Conservation (phyloP, 2,797 vertebrate genomes). For the Coilia nasus region DNA sequence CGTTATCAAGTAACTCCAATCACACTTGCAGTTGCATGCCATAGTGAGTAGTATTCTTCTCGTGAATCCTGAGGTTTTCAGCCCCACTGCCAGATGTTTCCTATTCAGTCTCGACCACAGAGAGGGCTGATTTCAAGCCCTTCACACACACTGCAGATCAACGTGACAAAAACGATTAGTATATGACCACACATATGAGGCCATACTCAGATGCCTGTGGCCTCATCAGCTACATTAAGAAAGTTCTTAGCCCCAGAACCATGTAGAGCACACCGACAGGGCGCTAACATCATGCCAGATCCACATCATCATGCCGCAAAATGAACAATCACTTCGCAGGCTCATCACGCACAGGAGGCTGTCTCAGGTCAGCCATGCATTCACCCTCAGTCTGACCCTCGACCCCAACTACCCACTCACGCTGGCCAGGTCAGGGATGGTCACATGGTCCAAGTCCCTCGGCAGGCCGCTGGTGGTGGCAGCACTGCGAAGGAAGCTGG, state of each 20-base stretch:
- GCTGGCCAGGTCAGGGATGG: slow-evolving; percentile 72
- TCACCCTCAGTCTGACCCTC: no score
- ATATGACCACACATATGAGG: no score
- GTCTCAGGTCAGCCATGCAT: no score
- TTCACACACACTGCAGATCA: neutral
- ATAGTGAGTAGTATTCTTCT: neutral
- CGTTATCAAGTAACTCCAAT: neutral
- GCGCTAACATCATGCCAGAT: no score
- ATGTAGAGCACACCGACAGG: no score
- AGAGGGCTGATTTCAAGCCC: neutral
- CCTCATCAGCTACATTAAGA: no score
- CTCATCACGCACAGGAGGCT: no score
- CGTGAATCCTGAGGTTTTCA: neutral
- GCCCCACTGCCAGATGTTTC: neutral
- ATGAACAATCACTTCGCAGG: no score
- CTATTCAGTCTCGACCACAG: neutral
- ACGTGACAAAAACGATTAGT: no score
- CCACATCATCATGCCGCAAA: no score
- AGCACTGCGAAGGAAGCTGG: slow-evolving; percentile 67
- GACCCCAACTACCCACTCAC: slow-evolving; percentile 63
- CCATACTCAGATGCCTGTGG: no score
- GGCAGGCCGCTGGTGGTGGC: slow-evolving; percentile 60
- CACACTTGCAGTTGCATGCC: neutral
- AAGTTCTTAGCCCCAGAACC: no score
- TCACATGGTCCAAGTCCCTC: slow-evolving; percentile 69